Conservation (phyloP, 2,113 vertebrate genomes). For the Ursus arctos region DNA sequence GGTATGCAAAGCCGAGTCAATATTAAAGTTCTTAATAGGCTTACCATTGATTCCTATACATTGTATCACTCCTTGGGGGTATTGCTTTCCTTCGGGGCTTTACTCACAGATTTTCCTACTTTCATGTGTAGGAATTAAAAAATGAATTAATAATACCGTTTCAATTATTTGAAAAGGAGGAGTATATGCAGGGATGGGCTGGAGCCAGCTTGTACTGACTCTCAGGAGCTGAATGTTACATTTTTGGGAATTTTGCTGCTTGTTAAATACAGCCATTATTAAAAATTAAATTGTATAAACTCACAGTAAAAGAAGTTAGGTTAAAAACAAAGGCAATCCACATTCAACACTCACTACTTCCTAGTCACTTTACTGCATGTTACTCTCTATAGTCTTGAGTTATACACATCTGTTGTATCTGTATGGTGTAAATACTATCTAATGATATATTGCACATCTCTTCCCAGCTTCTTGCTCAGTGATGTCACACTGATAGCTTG, state of each 20-base stretch:
- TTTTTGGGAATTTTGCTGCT: neutral
- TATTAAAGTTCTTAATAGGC: neutral
- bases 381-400: neutral
- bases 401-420: neutral
- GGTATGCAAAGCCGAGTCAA: neutral
- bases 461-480: neutral
- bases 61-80: neutral
- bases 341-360: neutral
- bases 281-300: neutral
- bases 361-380: neutral
- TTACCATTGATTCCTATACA: neutral
- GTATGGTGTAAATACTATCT: neutral
- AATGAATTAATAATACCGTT: neutral
- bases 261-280: neutral
- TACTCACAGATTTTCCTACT: neutral
- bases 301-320: neutral
- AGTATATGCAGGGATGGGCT: neutral
- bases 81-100: neutral
- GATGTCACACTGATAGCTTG: neutral
- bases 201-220: neutral
- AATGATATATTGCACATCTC: neutral
- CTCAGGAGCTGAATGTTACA: neutral
- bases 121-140: neutral
- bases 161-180: neutral
- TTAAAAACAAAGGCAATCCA: neutral